Base-by-base conservation (phyloP, 2,797 vertebrate species). In the Morelia viridis region DNA sequence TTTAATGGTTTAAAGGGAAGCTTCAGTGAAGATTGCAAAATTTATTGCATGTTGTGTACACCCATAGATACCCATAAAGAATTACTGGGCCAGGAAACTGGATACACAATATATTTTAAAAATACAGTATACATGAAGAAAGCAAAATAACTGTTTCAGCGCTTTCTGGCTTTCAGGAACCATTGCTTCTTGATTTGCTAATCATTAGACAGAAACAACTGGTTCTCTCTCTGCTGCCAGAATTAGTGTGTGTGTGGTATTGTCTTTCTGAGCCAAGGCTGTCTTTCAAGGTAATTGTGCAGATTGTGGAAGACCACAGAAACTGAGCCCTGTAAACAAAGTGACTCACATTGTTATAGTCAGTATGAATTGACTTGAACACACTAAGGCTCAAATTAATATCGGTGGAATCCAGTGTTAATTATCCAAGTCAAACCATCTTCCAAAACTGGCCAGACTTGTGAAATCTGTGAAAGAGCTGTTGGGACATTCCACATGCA, bases 101-200 rank as follows among this genome's bases (percentile, higher is more conserved):
- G 26, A 61, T 61, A 7, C 9, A 64, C 28, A 31, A 60, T 56
- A 58, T 50, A 24, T 22, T 56, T 26, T 10, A n/a, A 64, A 90
- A 85, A 85, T n/a, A 92, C 93, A 68, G 2, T 24, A 4, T 24
- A 46, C 35, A 46, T 60, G 0, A 83, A 85, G n/a, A 35, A 3
- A 10, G 1, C 2, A 64, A n/a, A 87, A 17, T 0, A 13, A 87
- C 22, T 62, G 35, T 61, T 24, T 26, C 86, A 87, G 62, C 12
- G 13, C 58, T 92, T 93, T 89, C 76, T 94, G 58, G 2, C 1
- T 85, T 1, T 91, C 11, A 61, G 31, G 86, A 93, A 93, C 92
- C 83, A 89, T 35, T 65, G n/a, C n/a, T 91, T 24, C n/a, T 85
- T 87, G 31, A 68, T 35, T 57, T 90, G 46, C n/a, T 65, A 65